phyloP scores from a whole-genome alignment of 2,113 vertebrate genomes.

The Odobenus rosmarus region DNA sequence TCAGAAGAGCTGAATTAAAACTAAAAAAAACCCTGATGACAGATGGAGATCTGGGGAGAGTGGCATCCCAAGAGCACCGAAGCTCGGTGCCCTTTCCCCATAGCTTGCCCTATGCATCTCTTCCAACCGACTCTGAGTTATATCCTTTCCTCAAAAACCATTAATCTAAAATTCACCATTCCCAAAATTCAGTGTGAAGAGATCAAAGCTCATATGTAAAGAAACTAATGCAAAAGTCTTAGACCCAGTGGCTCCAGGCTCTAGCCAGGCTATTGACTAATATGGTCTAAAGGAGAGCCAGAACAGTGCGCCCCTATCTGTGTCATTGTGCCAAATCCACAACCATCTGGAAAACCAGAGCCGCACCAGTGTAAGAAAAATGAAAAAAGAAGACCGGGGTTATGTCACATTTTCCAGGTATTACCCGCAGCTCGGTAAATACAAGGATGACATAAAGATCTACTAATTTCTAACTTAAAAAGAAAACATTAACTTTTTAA shows the following conservation, averaged over 20 bases:
- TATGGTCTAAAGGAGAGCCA: neutral
- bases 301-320: neutral
- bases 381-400: neutral
- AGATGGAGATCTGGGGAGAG: neutral
- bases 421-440: neutral
- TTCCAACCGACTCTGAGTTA: neutral
- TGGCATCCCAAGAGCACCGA: neutral
- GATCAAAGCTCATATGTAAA: neutral
- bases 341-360: neutral
- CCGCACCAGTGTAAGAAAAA: neutral
- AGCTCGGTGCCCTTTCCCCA: neutral
- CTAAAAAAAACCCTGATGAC: neutral
- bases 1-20: neutral
- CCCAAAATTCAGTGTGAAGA: neutral
- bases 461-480: conserved; percentile 49
- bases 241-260: neutral
- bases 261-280: neutral
- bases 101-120: neutral
- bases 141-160: neutral
- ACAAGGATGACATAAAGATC: conserved; percentile 4
- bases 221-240: neutral
- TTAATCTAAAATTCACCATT: neutral
- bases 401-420: neutral
- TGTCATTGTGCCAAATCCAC: neutral
- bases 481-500: neutral